Evolutionary conservation across 2,113 vertebrate genomes (phyloP), one percentile per base, ranked within the genome.

Genomic region (Terrapene triunguis): DNA sequence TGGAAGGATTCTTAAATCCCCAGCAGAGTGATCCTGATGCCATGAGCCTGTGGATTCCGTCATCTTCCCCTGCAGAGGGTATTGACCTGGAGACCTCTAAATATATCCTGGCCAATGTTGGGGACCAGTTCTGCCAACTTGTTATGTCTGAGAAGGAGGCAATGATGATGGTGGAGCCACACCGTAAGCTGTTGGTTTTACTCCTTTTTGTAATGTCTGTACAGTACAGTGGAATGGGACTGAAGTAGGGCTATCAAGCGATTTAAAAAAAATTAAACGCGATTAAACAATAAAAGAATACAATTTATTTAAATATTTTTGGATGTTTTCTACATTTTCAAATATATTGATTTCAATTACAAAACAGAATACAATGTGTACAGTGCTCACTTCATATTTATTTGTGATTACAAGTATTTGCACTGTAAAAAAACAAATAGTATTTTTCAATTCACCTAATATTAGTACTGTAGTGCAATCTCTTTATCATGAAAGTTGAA

Each of bases 91-190:
- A 99, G 97, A 99, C 99, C 79, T 99, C 99, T 85, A 99, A 99
- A 98, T 99, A 99, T 85, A 99, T 99, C 97, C 98, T 99, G 96
- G 99, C 99, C 95, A 99, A 99, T 29, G 99, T 99, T 93, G 99
- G 99, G 69, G 99, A 99, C 98, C 99, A 99, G 98, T 99, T 99
- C 97, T 99, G 99, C 95, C 99, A 99, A 97, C 98, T 99, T 13
- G 99, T 99, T 95, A 99, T 99, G 99, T 99, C 99, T 35, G 99
- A 99, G 97, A 99, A 99, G 95, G 99, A 99, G 92, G 99, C 99
- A 82, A 99, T 99, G 99, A 99, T 99, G 99, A 99, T 99, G 99
- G 99, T 99, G 93, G 99, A 99, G 92, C 99, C 99, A 93, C 99
- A 99, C 97, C 99, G 99, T 99, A 98, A 98, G 99, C 98, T 94